A percentile compares a stretch with the other conserved stretches of the same genome.
Evolutionary conservation across 1,140 invertebrate genomes (phyloP).

Genomic region (Eupristina koningsbergeri): DNA sequence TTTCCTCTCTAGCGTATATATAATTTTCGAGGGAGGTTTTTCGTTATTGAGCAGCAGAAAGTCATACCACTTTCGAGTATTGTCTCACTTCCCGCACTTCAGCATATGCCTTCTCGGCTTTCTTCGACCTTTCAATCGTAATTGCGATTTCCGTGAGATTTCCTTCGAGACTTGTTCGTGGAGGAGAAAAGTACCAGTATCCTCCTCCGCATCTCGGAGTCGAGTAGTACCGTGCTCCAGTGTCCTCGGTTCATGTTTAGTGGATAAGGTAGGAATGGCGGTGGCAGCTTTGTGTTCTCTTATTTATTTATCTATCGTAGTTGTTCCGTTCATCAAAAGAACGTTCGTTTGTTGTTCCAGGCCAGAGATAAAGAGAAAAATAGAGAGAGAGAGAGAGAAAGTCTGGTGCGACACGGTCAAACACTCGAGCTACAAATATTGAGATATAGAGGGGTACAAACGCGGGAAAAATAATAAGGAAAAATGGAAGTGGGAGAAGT

Average conservation of each 20-base stretch:
- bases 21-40: neutral
- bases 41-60: neutral
- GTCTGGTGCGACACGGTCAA: neutral
- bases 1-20: neutral
- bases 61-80: neutral
- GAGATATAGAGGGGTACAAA: neutral
- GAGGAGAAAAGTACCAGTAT: neutral
- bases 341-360: slow-evolving; percentile 6
- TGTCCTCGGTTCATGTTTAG: neutral
- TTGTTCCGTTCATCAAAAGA: neutral
- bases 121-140: slow-evolving; percentile 22
- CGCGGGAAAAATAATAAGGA: neutral
- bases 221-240: neutral
- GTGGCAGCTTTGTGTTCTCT: neutral
- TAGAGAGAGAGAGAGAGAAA: too few species aligned
- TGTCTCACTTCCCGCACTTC: neutral
- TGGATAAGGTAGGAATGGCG: neutral
- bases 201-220: too few species aligned
- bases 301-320: slow-evolving; percentile 14
- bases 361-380: too few species aligned
- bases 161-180: slow-evolving; percentile 18
- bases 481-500: neutral
- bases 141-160: slow-evolving; percentile 50
- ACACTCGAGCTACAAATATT: neutral
- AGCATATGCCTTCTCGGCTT: neutral